Percentiles rank a stretch among this genome's conserved stretches.
These are phyloP conservation scores for Maniola hyperantus DNA, from an alignment of 2,888 invertebrate species.

Conservation along the genomic window DNA sequence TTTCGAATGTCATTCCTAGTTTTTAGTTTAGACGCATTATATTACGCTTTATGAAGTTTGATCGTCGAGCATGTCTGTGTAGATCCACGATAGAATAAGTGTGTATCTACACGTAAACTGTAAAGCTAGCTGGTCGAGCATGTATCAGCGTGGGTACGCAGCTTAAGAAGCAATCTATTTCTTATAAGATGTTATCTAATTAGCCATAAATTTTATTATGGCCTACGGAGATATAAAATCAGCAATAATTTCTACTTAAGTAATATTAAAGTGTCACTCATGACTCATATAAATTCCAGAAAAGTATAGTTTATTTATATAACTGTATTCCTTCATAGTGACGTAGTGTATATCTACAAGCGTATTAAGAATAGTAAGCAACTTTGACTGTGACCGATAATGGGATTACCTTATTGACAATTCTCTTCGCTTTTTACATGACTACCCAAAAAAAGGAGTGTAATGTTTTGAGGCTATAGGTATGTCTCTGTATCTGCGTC, in stretches of 20 bases:
- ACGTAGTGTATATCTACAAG: not conserved
- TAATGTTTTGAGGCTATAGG: too few species aligned
- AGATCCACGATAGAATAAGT: too few species aligned
- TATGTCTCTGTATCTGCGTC: too few species aligned
- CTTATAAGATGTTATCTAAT: constrained; percentile 18
- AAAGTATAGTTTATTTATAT: not conserved
- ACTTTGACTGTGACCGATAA: not conserved
- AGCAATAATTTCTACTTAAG: constrained; percentile 22
- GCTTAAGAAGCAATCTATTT: constrained; percentile 16
- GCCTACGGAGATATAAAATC: constrained; percentile 14
- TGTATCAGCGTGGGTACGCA: not conserved
- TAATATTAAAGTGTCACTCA: constrained; percentile 8
- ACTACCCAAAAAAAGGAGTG: too few species aligned
- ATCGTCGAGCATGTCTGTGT: too few species aligned
- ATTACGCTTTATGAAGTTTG: too few species aligned
- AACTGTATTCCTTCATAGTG: not conserved
- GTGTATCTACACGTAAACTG: too few species aligned
- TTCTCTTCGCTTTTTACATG: too few species aligned
- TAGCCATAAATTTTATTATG: constrained; percentile 20
- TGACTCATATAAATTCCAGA: not conserved
- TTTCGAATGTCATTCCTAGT: too few species aligned
- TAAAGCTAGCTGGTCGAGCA: not conserved
- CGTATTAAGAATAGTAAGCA: not conserved
- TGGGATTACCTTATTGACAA: not conserved
- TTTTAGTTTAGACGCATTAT: too few species aligned